Percentiles rank a stretch among this genome's conserved stretches.
These are phyloP conservation scores for Drosophila paranaensis DNA, from an alignment of 2,888 invertebrate genomes.

Conservation along the genomic window DNA sequence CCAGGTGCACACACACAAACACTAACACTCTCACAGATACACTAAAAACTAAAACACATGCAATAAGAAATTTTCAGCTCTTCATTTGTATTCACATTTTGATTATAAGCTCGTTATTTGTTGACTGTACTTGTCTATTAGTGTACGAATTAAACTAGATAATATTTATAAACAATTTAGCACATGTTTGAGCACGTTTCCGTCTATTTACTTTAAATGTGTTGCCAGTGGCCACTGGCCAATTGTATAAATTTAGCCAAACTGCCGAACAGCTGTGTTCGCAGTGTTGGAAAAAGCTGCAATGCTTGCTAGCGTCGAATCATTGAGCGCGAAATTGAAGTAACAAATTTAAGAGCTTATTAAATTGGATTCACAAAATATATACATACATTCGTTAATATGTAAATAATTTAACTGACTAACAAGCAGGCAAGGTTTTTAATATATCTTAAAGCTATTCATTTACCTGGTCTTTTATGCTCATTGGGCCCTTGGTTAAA, in stretches of 20 bases:
- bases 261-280: constrained; percentile 42
- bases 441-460: not conserved
- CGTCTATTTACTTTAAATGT: constrained; percentile 15
- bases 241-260: constrained; percentile 46
- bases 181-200: constrained; percentile 22
- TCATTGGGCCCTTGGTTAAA: not conserved
- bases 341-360: not conserved
- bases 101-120: not conserved
- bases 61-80: constrained; percentile 7
- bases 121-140: not conserved
- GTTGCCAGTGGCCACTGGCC: constrained; percentile 30
- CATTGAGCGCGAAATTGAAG: constrained; percentile 17
- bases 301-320: not conserved
- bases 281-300: constrained; percentile 38
- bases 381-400: not conserved
- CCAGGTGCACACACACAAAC: constrained; percentile 2
- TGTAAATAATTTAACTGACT: not conserved
- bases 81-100: constrained; percentile 4
- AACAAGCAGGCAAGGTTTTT: not conserved
- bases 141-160: constrained; percentile 3
- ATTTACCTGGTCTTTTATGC: not conserved
- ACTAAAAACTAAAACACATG: constrained; percentile 6
- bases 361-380: not conserved
- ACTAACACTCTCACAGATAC: not conserved
- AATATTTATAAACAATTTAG: constrained; percentile 19